A percentile compares a stretch with the other conserved stretches of the same genome.
Evolutionary conservation across 2,113 vertebrate species (phyloP).

Genomic region (Parus major): DNA sequence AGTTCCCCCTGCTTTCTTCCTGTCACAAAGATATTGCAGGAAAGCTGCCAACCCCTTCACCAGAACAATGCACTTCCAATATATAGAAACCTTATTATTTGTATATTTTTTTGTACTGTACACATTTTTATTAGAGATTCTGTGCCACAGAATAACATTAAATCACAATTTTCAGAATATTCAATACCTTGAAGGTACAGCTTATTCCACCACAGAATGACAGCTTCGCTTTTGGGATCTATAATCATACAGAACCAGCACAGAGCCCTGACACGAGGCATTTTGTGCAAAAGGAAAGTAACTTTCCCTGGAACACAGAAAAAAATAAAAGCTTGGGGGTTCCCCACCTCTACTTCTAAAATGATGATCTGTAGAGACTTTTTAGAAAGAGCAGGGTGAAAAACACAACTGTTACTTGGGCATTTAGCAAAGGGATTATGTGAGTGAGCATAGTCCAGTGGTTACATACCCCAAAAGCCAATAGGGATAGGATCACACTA

Average conservation of each 20-base stretch:
- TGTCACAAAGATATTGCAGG: not conserved
- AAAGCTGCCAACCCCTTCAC: not conserved
- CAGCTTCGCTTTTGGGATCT: not conserved
- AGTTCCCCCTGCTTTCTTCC: not conserved
- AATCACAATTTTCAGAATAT: not conserved
- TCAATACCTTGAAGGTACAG: not conserved
- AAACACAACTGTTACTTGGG: not conserved
- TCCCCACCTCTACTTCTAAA: not conserved
- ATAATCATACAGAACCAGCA: not conserved
- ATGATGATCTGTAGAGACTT: not conserved
- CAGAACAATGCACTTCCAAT: accelerated
- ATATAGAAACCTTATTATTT: not conserved
- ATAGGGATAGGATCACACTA: accelerated
- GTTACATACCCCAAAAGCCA: not conserved
- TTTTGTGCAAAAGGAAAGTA: not conserved
- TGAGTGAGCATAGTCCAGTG: not conserved
- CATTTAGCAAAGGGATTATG: not conserved
- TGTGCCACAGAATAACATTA: not conserved
- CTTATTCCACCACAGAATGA: not conserved
- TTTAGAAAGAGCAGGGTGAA: not conserved
- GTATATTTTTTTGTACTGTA: not conserved
- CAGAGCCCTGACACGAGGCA: accelerated
- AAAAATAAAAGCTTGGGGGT: not conserved
- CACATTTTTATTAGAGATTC: not conserved
- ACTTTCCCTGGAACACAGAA: not conserved